Percentiles rank a stretch among this genome's conserved stretches.
These are phyloP conservation scores for Drosophila monieri DNA, from an alignment of 2,888 invertebrate species.

Conservation along the genomic window DNA sequence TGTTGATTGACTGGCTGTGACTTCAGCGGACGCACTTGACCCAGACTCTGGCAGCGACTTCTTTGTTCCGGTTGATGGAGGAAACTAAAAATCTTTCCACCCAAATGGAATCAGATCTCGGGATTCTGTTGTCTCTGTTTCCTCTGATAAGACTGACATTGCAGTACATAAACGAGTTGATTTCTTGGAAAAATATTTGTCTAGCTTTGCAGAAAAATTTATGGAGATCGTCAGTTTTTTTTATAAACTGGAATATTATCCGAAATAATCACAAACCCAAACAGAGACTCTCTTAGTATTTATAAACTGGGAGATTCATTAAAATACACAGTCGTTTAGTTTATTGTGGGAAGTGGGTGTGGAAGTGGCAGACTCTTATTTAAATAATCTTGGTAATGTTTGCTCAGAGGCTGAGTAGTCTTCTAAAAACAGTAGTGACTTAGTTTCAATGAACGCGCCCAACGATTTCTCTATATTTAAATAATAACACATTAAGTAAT, in stretches of 20 bases:
- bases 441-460: constrained; percentile 3
- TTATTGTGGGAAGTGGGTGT: background rate
- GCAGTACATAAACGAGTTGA: constrained; percentile 47
- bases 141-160: constrained; percentile 41
- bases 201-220: constrained; percentile 34
- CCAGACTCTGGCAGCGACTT: constrained; percentile 2
- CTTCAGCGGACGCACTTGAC: constrained; percentile 1
- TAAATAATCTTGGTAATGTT: constrained; percentile 7
- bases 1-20: constrained; percentile 24
- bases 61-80: constrained; percentile 13
- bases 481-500: background rate
- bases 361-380: background rate
- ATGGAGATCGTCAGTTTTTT: constrained; percentile 38
- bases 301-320: constrained; percentile 7
- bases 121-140: background rate
- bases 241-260: constrained; percentile 19
- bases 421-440: constrained; percentile 17
- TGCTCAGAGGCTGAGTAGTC: constrained; percentile 7
- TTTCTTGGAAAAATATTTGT: constrained; percentile 50
- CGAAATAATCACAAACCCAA: constrained; percentile 10
- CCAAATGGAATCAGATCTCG: constrained; percentile 9
- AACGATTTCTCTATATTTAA: background rate
- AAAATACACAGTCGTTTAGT: background rate
- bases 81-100: constrained; percentile 25
- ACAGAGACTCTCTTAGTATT: background rate